Evolutionary conservation across 2,113 vertebrate genomes (phyloP).

Genomic region (Corapipo altera): DNA sequence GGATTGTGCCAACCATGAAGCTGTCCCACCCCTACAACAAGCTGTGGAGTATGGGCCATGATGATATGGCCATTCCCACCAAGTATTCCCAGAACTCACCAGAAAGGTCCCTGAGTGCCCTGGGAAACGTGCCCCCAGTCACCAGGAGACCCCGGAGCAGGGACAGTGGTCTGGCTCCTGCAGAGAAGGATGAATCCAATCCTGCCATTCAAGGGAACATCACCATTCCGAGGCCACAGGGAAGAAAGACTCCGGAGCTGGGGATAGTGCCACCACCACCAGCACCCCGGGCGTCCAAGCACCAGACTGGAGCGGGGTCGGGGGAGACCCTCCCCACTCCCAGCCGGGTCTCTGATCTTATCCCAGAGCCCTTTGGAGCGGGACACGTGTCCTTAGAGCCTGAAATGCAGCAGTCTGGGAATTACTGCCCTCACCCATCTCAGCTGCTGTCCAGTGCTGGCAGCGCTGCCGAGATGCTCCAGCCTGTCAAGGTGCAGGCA

Average conservation of each 20-base stretch:
- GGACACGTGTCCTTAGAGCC: conserved; percentile 52
- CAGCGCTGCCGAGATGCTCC: conserved; percentile 71
- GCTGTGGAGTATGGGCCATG: conserved; percentile 82
- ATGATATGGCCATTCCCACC: conserved; percentile 76
- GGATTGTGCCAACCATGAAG: conserved; percentile 80
- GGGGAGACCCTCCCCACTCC: conserved; percentile 15
- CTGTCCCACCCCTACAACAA: conserved; percentile 85
- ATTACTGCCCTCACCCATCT: neutral
- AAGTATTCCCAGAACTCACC: conserved; percentile 70
- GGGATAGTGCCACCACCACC: conserved; percentile 84
- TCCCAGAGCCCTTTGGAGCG: conserved; percentile 52
- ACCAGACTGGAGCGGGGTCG: conserved; percentile 20
- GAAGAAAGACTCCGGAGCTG: conserved; percentile 89
- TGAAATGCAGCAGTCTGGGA: conserved; percentile 70
- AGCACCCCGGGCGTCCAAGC: conserved; percentile 74
- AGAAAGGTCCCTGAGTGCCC: conserved; percentile 65
- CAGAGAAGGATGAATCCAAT: conserved; percentile 55
- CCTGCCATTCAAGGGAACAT: conserved; percentile 74
- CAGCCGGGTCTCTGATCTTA: conserved; percentile 32
- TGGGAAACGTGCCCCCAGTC: conserved; percentile 44
- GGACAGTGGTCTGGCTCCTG: conserved; percentile 45
- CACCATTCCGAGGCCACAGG: conserved; percentile 92
- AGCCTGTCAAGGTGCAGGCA: conserved; percentile 66
- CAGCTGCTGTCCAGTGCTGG: conserved; percentile 21
- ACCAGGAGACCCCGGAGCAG: conserved; percentile 55